A percentile compares a stretch with the other conserved stretches of the same genome.
Conservation (phyloP, 1,140 invertebrate genomes). For the Zaprionus inermis region DNA sequence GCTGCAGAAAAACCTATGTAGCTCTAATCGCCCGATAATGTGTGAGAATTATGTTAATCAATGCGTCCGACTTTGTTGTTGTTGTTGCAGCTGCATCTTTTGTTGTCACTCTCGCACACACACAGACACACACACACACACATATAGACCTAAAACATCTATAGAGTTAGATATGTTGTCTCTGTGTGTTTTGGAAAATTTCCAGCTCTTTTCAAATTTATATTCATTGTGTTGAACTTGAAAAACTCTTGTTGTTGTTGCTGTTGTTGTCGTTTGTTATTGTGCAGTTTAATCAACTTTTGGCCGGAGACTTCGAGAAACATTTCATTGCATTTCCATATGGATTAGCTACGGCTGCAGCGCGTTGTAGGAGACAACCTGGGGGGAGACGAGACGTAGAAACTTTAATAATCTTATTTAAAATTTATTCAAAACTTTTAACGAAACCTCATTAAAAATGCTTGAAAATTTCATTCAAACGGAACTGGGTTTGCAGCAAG, state of each 20-base stretch:
- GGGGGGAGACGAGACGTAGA: background rate
- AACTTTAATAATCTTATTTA: background rate
- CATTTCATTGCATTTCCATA: constrained; percentile 77
- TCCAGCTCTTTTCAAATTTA: constrained; percentile 76
- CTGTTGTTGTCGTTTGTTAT: constrained; percentile 75
- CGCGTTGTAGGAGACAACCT: background rate
- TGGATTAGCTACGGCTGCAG: constrained; percentile 33
- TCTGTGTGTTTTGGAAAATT: constrained; percentile 61
- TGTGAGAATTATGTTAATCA: constrained; percentile 65
- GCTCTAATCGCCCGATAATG: constrained; percentile 54
- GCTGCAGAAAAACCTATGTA: constrained; percentile 16
- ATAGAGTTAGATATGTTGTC: background rate
- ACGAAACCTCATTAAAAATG: background rate
- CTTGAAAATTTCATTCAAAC: background rate
- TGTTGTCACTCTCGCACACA: constrained; percentile 18
- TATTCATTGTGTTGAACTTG: constrained; percentile 77
- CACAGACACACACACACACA: background rate
- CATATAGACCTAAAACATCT: background rate
- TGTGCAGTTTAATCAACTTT: constrained; percentile 82
- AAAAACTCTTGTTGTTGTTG: constrained; percentile 56
- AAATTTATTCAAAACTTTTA: background rate
- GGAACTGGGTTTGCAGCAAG: background rate
- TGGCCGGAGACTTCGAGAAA: constrained; percentile 72
- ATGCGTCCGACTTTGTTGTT: constrained; percentile 22
- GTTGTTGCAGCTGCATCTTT: constrained; percentile 46